Percentiles rank a stretch among this genome's conserved stretches.
Evolutionary conservation across 2,888 invertebrate genomes (phyloP).

Genomic region (Hydrotaea cyrtoneurina): DNA sequence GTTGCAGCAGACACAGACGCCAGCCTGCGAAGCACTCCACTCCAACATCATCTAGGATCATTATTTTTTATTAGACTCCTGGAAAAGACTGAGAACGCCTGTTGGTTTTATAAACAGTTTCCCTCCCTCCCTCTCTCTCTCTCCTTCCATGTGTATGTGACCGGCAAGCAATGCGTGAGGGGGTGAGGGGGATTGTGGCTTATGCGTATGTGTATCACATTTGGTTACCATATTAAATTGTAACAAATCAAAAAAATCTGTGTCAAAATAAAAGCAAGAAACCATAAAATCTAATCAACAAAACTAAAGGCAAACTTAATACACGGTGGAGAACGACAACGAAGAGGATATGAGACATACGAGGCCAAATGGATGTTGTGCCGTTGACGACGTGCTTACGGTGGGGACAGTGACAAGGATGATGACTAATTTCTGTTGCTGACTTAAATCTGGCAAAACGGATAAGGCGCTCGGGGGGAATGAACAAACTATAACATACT

Average conservation of each 20-base stretch:
- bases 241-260: slow-evolving; percentile 56
- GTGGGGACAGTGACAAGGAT: slow-evolving; percentile 10
- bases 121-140: not conserved
- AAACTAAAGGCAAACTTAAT: slow-evolving; percentile 38
- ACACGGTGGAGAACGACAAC: too few species aligned
- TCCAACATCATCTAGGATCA: slow-evolving; percentile 1
- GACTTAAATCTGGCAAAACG: slow-evolving; percentile 17
- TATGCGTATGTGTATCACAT: not conserved
- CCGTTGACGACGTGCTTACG: not conserved
- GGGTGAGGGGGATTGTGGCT: not conserved
- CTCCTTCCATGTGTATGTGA: not conserved
- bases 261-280: slow-evolving; percentile 37
- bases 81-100: slow-evolving; percentile 18
- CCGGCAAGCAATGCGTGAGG: too few species aligned
- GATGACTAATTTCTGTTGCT: slow-evolving; percentile 6
- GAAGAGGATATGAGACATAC: slow-evolving; percentile 11
- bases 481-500: slow-evolving; percentile 23
- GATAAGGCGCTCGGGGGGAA: not conserved
- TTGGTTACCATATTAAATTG: slow-evolving; percentile 39
- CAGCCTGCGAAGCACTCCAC: not conserved
- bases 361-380: not conserved
- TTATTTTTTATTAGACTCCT: slow-evolving; percentile 48
- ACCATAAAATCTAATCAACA: slow-evolving; percentile 55
- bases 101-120: slow-evolving; percentile 23
- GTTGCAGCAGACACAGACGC: not conserved